Evolutionary conservation across 2,888 invertebrate species (phyloP).

Genomic region (Hirtodrosophila confusa): DNA sequence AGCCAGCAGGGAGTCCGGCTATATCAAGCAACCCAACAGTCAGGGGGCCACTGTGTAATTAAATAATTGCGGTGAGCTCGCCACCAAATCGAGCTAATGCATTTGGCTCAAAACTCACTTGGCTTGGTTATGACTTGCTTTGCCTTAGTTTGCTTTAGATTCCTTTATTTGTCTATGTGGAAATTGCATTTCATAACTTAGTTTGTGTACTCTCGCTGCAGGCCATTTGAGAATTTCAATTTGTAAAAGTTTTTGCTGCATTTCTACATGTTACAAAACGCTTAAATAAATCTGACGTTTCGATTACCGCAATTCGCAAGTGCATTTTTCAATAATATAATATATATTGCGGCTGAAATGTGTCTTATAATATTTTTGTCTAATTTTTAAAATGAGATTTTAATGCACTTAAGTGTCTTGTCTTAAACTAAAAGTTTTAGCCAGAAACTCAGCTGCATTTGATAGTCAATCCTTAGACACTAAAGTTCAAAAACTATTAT

Average conservation of each 20-base stretch:
- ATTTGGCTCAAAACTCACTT: slow-evolving; percentile 61
- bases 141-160: slow-evolving; percentile 35
- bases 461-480: too few species aligned
- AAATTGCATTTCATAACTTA: slow-evolving; percentile 70
- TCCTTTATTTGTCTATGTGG: slow-evolving; percentile 55
- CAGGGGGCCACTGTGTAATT: slow-evolving; percentile 59
- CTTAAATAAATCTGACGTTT: slow-evolving; percentile 19
- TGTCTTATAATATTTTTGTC: too few species aligned
- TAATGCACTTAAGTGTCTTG: too few species aligned
- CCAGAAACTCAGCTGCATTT: too few species aligned
- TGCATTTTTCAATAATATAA: not conserved
- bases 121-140: slow-evolving; percentile 50
- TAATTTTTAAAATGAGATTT: too few species aligned
- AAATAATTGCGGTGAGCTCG: slow-evolving; percentile 73
- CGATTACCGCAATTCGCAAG: slow-evolving; percentile 7
- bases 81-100: slow-evolving; percentile 72
- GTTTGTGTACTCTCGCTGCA: slow-evolving; percentile 38
- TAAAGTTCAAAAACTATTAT: too few species aligned
- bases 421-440: too few species aligned
- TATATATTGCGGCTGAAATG: too few species aligned
- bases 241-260: slow-evolving; percentile 14
- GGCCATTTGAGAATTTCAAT: slow-evolving; percentile 44
- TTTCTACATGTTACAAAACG: slow-evolving; percentile 6
- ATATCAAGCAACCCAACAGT: slow-evolving; percentile 1
- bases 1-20: slow-evolving; percentile 20